phyloP scores from a whole-genome alignment of 2,113 vertebrate species.

The Actenoides lindsayi region DNA sequence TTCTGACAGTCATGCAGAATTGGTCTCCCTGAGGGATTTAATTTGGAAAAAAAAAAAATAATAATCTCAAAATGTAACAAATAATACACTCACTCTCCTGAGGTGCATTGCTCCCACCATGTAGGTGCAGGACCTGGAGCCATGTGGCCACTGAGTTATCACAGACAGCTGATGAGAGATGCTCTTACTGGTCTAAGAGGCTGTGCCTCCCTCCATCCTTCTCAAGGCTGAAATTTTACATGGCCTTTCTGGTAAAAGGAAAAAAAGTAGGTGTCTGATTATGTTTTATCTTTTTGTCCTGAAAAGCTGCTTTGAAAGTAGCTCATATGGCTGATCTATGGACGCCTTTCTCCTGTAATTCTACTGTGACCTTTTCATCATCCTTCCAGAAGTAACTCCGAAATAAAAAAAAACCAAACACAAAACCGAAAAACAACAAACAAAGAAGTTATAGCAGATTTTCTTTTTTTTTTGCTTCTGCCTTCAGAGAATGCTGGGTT shows the following conservation, averaged over 20 bases:
- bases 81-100: rapidly evolving
- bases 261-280: not conserved
- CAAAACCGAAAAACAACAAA: not conserved
- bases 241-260: not conserved
- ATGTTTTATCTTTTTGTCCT: not conserved
- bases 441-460: not conserved
- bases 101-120: rapidly evolving
- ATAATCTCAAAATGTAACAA: not conserved
- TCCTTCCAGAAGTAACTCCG: not conserved
- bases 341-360: not conserved
- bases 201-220: not conserved
- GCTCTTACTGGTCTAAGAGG: not conserved
- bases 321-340: not conserved
- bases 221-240: not conserved
- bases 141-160: rapidly evolving
- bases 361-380: constrained; percentile 28
- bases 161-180: rapidly evolving
- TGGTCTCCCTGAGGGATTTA: not conserved
- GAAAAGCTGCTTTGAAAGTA: not conserved
- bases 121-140: rapidly evolving
- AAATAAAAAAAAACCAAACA: rapidly evolving
- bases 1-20: not conserved
- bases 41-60: not conserved
- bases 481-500: not conserved
- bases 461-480: not conserved